These are phyloP conservation scores for Cabera pusaria DNA, from an alignment of 2,888 invertebrate genomes.

Conservation along the genomic window DNA sequence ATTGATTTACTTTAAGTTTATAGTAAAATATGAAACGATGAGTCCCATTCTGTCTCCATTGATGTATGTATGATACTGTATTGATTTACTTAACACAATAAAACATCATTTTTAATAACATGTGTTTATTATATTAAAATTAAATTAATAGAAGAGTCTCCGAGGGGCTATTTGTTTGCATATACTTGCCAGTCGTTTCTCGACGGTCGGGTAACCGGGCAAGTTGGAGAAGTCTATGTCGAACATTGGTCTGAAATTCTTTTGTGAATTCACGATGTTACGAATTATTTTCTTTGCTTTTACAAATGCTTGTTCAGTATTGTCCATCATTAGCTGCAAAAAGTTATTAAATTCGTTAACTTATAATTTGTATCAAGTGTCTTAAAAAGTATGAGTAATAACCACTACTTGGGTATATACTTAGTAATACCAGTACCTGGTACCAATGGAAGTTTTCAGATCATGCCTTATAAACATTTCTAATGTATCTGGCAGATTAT, in stretches of 20 bases:
- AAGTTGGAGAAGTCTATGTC: conserved; percentile 62
- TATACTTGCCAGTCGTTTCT: conserved; percentile 35
- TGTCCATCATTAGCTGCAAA: conserved; percentile 61
- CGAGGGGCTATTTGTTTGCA: too few relatives aligned
- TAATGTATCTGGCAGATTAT: too few relatives aligned
- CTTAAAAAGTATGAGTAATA: too few relatives aligned
- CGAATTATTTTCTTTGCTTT: conserved; percentile 60
- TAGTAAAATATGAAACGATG: conserved; percentile 58
- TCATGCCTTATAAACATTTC: too few relatives aligned
- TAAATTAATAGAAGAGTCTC: too few relatives aligned
- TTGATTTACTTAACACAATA: conserved; percentile 67
- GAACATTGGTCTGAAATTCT: conserved; percentile 58
- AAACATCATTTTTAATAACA: conserved; percentile 54
- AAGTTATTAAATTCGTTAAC: too few relatives aligned
- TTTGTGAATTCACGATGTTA: conserved; percentile 58
- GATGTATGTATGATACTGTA: conserved; percentile 59
- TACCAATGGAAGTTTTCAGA: too few relatives aligned
- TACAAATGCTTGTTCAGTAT: conserved; percentile 54
- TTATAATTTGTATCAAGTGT: too few relatives aligned
- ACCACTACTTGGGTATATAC: too few relatives aligned
- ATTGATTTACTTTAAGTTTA: conserved; percentile 51
- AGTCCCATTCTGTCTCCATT: conserved; percentile 54
- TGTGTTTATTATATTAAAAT: conserved; percentile 51
- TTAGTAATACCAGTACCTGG: too few relatives aligned
- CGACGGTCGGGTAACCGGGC: conserved; percentile 46